Base-by-base conservation (phyloP, 2,888 invertebrate genomes). In the Trilocha varians region DNA sequence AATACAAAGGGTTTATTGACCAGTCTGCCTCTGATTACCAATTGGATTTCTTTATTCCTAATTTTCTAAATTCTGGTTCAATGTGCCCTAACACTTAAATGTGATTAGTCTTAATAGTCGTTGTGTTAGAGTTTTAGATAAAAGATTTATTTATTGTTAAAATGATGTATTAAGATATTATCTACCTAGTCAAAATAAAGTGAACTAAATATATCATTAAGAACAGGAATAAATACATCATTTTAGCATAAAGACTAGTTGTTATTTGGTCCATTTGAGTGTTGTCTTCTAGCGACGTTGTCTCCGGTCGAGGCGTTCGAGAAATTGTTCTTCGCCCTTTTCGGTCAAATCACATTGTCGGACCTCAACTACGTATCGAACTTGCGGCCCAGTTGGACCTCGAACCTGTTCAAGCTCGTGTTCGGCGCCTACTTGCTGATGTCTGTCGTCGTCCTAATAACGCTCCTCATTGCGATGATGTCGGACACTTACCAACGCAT, bases 381-480 rank as follows among this genome's bases (percentile, higher is more conserved):
- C 63, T 78, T 87, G 70, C 90, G 94, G 69, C 93, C 94, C 47
- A 86, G 87, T 65, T 95, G 95, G 95, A 95, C 94, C 53, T 91
- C 92, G 83, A 91, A 90, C 84, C 90, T 95, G 67, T 95, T 94
- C 90, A 94, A 94, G 88, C 87, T 95, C 76, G 93, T 97, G 66
- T 98, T 98, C 87, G 98, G 97, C 65, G 91, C 96, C 80, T 99
- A 98, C 91, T 93, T 98, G 91, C 91, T 98, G 91, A 96, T 99
- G 79, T 97, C 97, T 61, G 93, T 98, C 76, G 95, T 99, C 87
- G 98, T 99, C 76, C 91, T 99, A 70, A 96, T 98, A 87, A 98
- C 99, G 88, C 92, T 99, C 78, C 93, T 99, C 79, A 99, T 99
- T 91, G 99, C 99, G 88, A 98, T 99, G 98, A 98, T 99, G 98